These are phyloP conservation scores for Bryconaethiops microstoma DNA, from an alignment of 2,797 vertebrate species.

Conservation along the genomic window DNA sequence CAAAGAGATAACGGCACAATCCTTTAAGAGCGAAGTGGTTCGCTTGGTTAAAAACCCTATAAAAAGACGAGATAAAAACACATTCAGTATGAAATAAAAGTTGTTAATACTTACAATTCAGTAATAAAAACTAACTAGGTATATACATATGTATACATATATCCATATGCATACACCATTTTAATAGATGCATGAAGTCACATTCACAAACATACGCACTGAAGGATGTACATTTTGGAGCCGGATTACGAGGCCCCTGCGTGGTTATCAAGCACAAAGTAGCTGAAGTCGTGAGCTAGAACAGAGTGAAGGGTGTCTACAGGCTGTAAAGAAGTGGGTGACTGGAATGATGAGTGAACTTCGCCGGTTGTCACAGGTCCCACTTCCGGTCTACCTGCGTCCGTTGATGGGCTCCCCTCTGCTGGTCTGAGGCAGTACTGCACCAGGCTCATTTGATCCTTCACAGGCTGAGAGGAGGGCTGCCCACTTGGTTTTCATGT, in stretches of 20 bases:
- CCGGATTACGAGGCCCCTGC: background rate
- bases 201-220: slow-evolving; percentile 72
- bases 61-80: slow-evolving; percentile 78
- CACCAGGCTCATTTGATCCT: slow-evolving; percentile 16
- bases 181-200: slow-evolving; percentile 58
- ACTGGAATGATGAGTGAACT: slow-evolving; percentile 43
- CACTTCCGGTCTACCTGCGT: slow-evolving; percentile 68
- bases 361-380: slow-evolving; percentile 37
- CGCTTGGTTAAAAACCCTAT: slow-evolving; percentile 76
- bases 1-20: slow-evolving; percentile 71
- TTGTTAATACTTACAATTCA: slow-evolving; percentile 77
- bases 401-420: slow-evolving; percentile 60
- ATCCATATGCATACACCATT: slow-evolving; percentile 47
- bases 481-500: slow-evolving; percentile 57
- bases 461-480: slow-evolving; percentile 47
- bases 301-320: slow-evolving; percentile 1
- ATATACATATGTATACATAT: slow-evolving; percentile 60
- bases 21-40: slow-evolving; percentile 66
- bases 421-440: slow-evolving; percentile 67
- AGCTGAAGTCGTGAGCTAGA: slow-evolving; percentile 34
- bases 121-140: slow-evolving; percentile 68
- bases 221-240: slow-evolving; percentile 21
- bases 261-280: slow-evolving; percentile 35
- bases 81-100: slow-evolving; percentile 83
- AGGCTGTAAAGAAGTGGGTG: slow-evolving; percentile 29